Conservation (phyloP, 2,888 invertebrate species). For the Drosophila infuscata region DNA sequence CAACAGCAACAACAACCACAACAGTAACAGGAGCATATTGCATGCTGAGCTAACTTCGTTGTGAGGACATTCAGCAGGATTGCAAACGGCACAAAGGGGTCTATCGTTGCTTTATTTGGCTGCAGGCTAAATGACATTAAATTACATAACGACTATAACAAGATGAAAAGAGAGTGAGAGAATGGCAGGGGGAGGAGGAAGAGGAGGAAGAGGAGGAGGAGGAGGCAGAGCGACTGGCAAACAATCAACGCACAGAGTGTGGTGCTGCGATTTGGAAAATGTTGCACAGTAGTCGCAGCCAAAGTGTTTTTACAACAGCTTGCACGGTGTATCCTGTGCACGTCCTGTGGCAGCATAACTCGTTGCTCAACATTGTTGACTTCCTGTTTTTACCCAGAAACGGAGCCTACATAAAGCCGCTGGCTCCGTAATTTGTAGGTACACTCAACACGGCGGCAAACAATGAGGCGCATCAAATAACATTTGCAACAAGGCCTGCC, state of each 20-base stretch:
- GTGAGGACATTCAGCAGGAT: slow-evolving; percentile 26
- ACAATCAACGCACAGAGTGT: slow-evolving; percentile 44
- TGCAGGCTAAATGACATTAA: slow-evolving; percentile 82
- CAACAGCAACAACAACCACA: slow-evolving; percentile 17
- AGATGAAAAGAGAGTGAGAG: slow-evolving; percentile 28
- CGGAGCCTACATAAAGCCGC: slow-evolving; percentile 37
- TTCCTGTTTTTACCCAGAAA: slow-evolving; percentile 65
- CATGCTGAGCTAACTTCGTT: slow-evolving; percentile 41
- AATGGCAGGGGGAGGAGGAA: slow-evolving; percentile 21
- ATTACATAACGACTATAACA: slow-evolving; percentile 71
- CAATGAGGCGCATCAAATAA: slow-evolving; percentile 81
- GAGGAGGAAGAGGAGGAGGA: slow-evolving; percentile 2
- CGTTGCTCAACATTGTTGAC: slow-evolving; percentile 68
- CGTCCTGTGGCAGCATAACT: slow-evolving; percentile 71
- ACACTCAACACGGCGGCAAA: slow-evolving; percentile 55
- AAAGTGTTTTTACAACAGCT: slow-evolving; percentile 82
- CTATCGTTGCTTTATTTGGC: slow-evolving; percentile 75
- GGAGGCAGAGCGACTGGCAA: slow-evolving; percentile 22
- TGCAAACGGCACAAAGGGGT: slow-evolving; percentile 46
- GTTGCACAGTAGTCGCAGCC: slow-evolving; percentile 49
- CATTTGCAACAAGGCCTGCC: slow-evolving; percentile 50
- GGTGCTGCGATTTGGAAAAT: slow-evolving; percentile 61
- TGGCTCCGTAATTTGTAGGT: slow-evolving; percentile 75
- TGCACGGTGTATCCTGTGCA: slow-evolving; percentile 80
- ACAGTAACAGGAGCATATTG: slow-evolving; percentile 44